These are phyloP conservation scores for Teleopsis dalmanni DNA, from an alignment of 1,140 invertebrate genomes.

Conservation along the genomic window DNA sequence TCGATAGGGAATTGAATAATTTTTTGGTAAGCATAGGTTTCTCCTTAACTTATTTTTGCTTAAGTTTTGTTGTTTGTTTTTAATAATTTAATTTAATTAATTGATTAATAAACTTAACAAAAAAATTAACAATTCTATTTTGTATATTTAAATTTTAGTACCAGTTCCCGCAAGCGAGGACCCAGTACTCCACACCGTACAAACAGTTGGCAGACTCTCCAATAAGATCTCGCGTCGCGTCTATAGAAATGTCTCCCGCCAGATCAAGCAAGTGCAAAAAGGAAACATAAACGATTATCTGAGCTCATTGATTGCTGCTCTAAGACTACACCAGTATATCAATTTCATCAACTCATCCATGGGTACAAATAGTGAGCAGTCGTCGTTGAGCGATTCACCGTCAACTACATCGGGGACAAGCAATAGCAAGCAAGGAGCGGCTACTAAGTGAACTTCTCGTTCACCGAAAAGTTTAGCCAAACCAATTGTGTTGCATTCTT, in stretches of 20 bases:
- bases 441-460: background rate
- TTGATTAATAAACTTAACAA: background rate
- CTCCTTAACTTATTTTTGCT: too few relatives aligned
- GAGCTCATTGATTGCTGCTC: conserved; percentile 52
- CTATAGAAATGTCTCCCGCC: conserved; percentile 54
- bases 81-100: background rate
- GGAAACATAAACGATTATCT: conserved; percentile 57
- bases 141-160: conserved; percentile 31
- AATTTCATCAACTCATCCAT: conserved; percentile 46
- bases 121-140: background rate
- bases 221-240: conserved; percentile 60
- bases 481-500: too few relatives aligned
- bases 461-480: too few relatives aligned
- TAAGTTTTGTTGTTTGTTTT: background rate
- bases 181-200: conserved; percentile 59
- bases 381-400: conserved; percentile 16
- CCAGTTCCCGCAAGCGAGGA: conserved; percentile 54
- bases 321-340: conserved; percentile 53
- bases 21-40: conserved; percentile 40
- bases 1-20: conserved; percentile 43
- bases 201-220: conserved; percentile 61
- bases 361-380: conserved; percentile 41
- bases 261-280: conserved; percentile 51
- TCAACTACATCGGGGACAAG: background rate
- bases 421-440: background rate